These are phyloP conservation scores for Eptesicus fuscus DNA, from an alignment of 2,113 vertebrate species.

Conservation along the genomic window DNA sequence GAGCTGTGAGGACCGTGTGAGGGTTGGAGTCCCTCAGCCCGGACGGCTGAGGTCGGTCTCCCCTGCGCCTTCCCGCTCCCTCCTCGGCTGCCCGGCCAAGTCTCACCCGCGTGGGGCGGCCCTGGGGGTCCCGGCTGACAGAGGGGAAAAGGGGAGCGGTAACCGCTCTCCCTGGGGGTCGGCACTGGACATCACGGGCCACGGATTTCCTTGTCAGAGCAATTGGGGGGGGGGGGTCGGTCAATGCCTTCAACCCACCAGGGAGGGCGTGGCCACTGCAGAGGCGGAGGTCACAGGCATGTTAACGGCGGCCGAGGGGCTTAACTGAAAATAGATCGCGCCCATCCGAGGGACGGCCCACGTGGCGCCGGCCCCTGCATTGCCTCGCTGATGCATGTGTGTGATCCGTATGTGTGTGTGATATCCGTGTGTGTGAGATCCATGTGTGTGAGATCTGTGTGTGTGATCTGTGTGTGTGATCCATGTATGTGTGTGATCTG, in stretches of 20 bases:
- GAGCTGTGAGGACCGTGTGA: no score
- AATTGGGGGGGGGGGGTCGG: neutral
- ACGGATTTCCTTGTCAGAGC: neutral
- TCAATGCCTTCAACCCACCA: neutral
- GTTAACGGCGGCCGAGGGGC: neutral
- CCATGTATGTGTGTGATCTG: no score
- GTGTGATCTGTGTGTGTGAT: no score
- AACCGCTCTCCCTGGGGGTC: neutral
- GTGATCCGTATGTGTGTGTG: no score
- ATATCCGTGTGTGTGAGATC: no score
- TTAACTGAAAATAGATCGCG: neutral
- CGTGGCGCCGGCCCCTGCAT: no score
- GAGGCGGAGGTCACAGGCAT: neutral
- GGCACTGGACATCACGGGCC: neutral
- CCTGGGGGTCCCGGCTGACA: neutral
- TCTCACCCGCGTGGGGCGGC: neutral
- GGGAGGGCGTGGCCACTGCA: neutral
- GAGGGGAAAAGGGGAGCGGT: neutral
- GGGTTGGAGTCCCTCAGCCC: no score
- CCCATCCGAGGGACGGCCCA: neutral
- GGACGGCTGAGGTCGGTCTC: no score
- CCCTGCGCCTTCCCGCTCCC: neutral
- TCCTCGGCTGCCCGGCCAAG: neutral
- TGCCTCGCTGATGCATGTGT: no score
- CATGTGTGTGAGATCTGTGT: no score